Base-by-base conservation (phyloP, 2,888 invertebrate genomes). In the Caenorhabditis sp. region DNA sequence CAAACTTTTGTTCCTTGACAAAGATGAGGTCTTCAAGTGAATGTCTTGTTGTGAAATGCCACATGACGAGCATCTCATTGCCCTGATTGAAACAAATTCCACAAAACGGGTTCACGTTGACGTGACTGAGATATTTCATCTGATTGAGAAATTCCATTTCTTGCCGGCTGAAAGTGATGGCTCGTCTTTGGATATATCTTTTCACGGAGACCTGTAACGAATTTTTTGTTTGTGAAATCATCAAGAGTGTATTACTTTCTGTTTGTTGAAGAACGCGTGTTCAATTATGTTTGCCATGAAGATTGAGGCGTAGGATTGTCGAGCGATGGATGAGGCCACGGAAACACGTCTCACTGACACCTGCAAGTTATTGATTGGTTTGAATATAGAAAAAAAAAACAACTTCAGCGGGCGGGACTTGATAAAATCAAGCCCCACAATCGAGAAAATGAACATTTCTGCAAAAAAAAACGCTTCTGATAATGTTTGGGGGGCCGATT, bases 41-140 rank as follows among this genome's bases (percentile, higher is more conserved):
- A 50, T 76, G 61, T 61, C 80, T 51, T 0, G 67, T 50, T n/a
- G 73, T 70, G 62, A 69, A 80, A 53, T 67, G 70, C 77, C 80
- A 78, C 59, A 78, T 69, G 0, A 78, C 71, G 4, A 79, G 54
- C 4, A 79, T 53, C 31, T 81, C 77, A 43, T 67, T 62, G 37
- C 76, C 69, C 37, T 78, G 78, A 61, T 81, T 79, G 69, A 81
- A 81, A n/a, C 78, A 76, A 49, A 81, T 78, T 36, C 81, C 81
- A 24, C 60, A 62, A 64, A 81, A 81, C 1, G 64, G 51, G 59
- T 81, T 81, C 23, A 79, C 59, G 60, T 79, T 79, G 0, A 74
- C 51, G 53, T 81, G 78, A 21, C 59, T 72, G 37, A 79, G 59
- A 50, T 67, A 65, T 75, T 78, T 78, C 3, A 81, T 59, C 69